These are phyloP conservation scores for Microtus obscurus DNA, from an alignment of 2,797 vertebrate genomes.

Conservation along the genomic window DNA sequence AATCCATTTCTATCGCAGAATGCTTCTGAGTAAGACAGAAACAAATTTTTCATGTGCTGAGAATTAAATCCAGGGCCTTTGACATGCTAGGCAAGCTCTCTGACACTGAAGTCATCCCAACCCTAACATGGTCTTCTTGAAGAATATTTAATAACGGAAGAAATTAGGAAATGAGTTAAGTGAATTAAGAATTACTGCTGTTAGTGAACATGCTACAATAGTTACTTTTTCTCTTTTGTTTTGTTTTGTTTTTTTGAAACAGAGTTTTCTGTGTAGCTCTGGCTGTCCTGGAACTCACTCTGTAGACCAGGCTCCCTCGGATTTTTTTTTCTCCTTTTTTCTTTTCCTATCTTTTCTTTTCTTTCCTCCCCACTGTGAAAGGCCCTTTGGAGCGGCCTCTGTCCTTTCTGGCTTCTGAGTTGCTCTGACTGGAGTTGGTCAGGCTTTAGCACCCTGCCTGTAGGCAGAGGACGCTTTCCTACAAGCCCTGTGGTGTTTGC, in stretches of 20 bases:
- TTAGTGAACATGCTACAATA: background rate
- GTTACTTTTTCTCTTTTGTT: background rate
- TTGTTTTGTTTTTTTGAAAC: background rate
- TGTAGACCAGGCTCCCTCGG: background rate
- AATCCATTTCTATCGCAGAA: background rate
- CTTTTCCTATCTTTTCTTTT: too few relatives aligned
- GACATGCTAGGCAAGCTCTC: background rate
- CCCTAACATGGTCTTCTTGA: background rate
- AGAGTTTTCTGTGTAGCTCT: background rate
- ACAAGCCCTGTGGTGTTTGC: too few relatives aligned
- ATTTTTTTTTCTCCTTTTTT: too few relatives aligned
- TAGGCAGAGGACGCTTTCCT: too few relatives aligned
- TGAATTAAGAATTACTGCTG: background rate
- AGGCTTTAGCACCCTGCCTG: too few relatives aligned
- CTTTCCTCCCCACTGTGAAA: too few relatives aligned
- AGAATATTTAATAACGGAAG: slow-evolving; percentile 7
- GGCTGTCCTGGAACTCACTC: background rate
- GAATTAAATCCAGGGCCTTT: background rate
- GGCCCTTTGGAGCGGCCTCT: too few relatives aligned
- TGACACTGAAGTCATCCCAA: background rate
- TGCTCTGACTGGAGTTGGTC: too few relatives aligned
- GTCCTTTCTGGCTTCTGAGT: too few relatives aligned
- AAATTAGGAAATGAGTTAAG: slow-evolving; percentile 19
- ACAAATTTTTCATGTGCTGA: background rate
- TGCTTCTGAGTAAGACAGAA: background rate